Percentiles rank a stretch among this genome's conserved stretches.
These are phyloP conservation scores for Nasonia oneida DNA, from an alignment of 2,888 invertebrate genomes.

Conservation along the genomic window DNA sequence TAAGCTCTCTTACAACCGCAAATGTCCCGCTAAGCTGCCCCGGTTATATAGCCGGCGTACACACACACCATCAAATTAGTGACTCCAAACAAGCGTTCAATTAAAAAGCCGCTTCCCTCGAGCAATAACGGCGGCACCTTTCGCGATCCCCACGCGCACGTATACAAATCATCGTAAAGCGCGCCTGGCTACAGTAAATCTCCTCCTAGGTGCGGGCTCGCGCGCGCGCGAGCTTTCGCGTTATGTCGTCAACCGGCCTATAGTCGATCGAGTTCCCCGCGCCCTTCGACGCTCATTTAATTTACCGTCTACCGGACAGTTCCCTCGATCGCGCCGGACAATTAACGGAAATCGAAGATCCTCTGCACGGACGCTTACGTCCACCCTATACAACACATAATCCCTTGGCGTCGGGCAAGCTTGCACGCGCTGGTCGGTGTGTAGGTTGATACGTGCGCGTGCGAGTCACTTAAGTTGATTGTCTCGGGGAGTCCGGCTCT, in stretches of 20 bases:
- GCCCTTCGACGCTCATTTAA: background rate
- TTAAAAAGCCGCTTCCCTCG: constrained; percentile 2
- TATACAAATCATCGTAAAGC: background rate
- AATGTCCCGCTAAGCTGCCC: background rate
- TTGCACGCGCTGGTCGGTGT: background rate
- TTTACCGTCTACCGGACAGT: background rate
- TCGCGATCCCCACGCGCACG: background rate
- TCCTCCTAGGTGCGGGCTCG: background rate
- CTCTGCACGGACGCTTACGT: background rate
- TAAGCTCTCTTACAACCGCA: background rate
- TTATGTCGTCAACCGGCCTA: background rate
- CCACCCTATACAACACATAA: background rate
- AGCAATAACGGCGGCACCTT: background rate
- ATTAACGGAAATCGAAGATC: constrained; percentile 32
- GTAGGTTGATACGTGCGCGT: background rate
- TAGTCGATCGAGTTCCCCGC: background rate
- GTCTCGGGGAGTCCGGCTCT: background rate
- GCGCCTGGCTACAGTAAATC: background rate
- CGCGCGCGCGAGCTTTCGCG: background rate
- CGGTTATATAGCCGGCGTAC: background rate
- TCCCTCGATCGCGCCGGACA: background rate
- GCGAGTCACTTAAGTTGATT: constrained; percentile 33
- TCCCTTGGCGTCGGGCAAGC: background rate
- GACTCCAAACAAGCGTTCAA: background rate
- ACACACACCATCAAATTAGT: background rate